Evolutionary conservation across 2,797 vertebrate species (phyloP), one percentile per base, ranked within the genome.

Genomic region (Lacerta viridis): DNA sequence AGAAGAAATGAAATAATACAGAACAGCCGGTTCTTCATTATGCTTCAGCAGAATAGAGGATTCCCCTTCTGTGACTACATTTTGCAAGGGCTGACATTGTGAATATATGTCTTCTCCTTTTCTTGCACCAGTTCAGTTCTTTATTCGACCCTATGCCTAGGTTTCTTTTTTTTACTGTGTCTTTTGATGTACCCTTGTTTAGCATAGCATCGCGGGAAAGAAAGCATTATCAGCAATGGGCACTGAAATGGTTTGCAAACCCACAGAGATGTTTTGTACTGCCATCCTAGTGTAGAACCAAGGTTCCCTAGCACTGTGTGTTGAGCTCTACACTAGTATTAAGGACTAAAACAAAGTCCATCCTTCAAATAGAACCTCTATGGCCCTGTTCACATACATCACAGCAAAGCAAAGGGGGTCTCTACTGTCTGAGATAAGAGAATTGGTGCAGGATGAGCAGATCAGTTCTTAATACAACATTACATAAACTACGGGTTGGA

Each of bases 1-100:
- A 88, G 64, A 78, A 84, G 74, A 69, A 78, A 71, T 71, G 25
- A 36, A 55, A 84, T 29, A 69, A 59, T 4, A 33, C 27, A 78
- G 27, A 59, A 5, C 41, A 84, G 46, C 74, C 74, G 84, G 33
- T 5, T 83, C 64, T 78, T 84, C 81, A 79, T 88, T 33, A 23
- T 7, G 4, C 20, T 43, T 84, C 33, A 13, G 25, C 29, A 69
- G n/a, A 74, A 80, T 25, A 39, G 8, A 39, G 23, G 15, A 59
- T 83, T 76, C 41, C 50, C 43, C 55, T 80, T 83, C 17, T 36
- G 33, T 68, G 41, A 66, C 39, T 82, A 39, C 27, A 18, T 41
- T 69, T 59, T 43, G 43, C 27, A 69, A 69, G 4, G 17, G 68
- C 1, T 77, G 64, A 68, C 55, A 39, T 76, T 41, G 75, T 4